Base-by-base conservation (phyloP, 2,888 invertebrate species). In the Stratiomys singularior region DNA sequence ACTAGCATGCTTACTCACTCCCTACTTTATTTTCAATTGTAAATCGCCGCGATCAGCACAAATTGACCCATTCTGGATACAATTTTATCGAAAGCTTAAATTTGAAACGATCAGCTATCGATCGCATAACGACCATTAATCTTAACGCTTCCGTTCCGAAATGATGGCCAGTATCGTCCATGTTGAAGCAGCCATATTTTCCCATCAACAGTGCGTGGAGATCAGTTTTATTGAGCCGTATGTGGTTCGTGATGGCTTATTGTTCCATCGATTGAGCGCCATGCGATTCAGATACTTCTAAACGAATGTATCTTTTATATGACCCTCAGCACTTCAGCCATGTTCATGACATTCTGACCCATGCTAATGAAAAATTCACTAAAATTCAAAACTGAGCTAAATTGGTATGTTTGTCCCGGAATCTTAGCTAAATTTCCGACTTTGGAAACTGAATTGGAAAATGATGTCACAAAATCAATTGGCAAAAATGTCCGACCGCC, bases 101-200 rank as follows among this genome's bases (percentile, higher is more conserved):
- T 76, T 74, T 74, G 23, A 72, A 58, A 74, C 27, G 21, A 74
- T 74, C 60, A 44, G 15, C 69, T 47, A 60, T 74, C 74, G 74
- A 74, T 74, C 60, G 23, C 21, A 58, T 56, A 69, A 77, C 77
- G 77, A 77, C 69, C 77, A 71, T 77, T 77, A 71, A 77, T 60
- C 66, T 77, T 69, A 44, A 77, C 77, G 56, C 77, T 77, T 77
- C 77, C 77, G 77, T 69, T 69, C 37, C 30, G 5, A 23, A 56
- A 77, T 60, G 23, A 46, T 71, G 7, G n/a, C 15, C 37, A 1
- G 30, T 23, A 30, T 13, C 37, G 5, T 11, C 28, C 3, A n/a
- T 23, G 71, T 9, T 25, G 25, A 27, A 47, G n/a, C 44, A 18
- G 67, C 23, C 37, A 67, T 28, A 4, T 52, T 52, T 15, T 5